Base-by-base conservation (phyloP, 2,113 vertebrate species). In the Catharus fuscescens region DNA sequence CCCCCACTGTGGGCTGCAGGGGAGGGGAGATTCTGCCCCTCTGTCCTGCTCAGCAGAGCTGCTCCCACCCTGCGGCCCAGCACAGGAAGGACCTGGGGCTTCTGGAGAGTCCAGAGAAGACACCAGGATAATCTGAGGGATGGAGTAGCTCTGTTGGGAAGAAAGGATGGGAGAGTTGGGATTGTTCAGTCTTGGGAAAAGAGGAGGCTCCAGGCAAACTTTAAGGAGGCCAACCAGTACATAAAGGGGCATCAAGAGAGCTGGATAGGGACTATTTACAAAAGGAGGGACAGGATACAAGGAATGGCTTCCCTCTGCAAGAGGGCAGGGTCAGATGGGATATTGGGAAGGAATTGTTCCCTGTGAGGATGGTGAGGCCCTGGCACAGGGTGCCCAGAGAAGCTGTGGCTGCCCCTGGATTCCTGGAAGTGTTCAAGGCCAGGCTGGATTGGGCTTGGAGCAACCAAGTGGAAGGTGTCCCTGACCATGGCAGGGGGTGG, bases 391-490 rank as follows among this genome's bases (percentile, higher is more conserved):
- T 38, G 38, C 38, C 38, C 38, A 38, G 38, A 38, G 38, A 38
- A 38, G 38, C 10, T 38, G 38, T 38, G 38, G 38, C 38, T 38
- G 38, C 38, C 38, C 38, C 38, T 38, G 38, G 38, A 38, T 38
- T 12, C 38, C 38, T 38, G 42, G 28, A 0, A 59, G 4, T 81
- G 65, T 5, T 34, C 53, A 28, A 69, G 44, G 34, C 53, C 44
- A n/a, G 44, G 4, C 0, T 81, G 53, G 53, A 69, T 0, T 0
- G 44, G 29, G 11, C 18, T 40, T 48, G 53, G 34, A 59, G 44
- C 8, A 14, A 0, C 34, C 44, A 0, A 8, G 21, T 50, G 14
- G 54, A 2, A 70, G 24, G 3, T 29, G 18, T 8, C 34, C 34
- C 34, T 36, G 8, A 8, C 34, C 34, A 36, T 36, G 34, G 34